Evolutionary conservation across 2,888 invertebrate species (phyloP), one percentile per base, ranked within the genome.

Genomic region (Eremobia ochroleuca): DNA sequence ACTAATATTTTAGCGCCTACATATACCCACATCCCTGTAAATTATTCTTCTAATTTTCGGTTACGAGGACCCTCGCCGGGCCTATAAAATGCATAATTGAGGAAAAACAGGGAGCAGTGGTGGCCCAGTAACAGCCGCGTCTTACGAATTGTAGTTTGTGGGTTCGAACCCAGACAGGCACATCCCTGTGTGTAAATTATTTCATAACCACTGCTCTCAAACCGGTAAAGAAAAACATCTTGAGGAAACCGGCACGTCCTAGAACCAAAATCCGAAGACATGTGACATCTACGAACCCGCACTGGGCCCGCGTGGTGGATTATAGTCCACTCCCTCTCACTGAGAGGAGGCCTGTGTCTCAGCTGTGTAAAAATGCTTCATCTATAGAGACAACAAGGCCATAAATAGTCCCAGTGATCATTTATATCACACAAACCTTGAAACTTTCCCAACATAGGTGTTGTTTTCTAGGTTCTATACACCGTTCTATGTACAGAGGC

Each of bases 371-470:
- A 31, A 31, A 58, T 18, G 0, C 21, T 31, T 43, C 18, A 34
- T 25, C 37, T 21, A 40, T 31, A 21, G n/a, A 75, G 8, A 28
- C 11, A 31, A 68, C 28, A 59, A 59, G 21, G 18, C 1, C 37
- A 37, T 18, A 31, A 37, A 25, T 31, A 74, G n/a, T n/a, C 40
- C 25, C 9, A 73, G 49, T 70, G 28, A 69, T 58, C 43, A 37
- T 46, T n/a, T 37, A 52, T 28, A 61, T 13, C 18, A 40, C 31
- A 9, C 31, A 73, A 59, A n/a, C 49, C 40, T 59, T 80, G 73
- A 71, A 40, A 49, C 49, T 61, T 73, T 25, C 59, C n/a, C 40
- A 80, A 80, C n/a, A 80, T 40, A 28, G 13, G n/a, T 28, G n/a
- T 15, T 40, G 31, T 49, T 80, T 80, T 80, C 58, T 49, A 34